Conservation (phyloP, 2,797 vertebrate genomes). For the Labroides dimidiatus region DNA sequence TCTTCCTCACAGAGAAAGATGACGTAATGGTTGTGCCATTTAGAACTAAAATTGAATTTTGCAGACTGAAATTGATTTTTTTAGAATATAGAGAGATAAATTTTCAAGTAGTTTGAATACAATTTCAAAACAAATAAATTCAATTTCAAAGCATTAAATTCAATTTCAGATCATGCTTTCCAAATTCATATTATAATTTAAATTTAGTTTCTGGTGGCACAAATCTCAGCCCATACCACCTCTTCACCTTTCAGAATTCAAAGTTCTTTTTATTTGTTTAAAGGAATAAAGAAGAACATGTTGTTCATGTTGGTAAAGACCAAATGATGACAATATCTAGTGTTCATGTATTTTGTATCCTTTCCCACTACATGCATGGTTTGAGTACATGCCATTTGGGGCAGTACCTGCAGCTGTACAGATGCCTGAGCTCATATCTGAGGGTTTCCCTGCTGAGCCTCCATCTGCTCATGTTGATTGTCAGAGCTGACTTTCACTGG, state of each 20-base stretch:
- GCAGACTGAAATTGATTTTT: no score
- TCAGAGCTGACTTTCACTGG: constrained; percentile 10
- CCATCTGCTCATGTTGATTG: constrained; percentile 37
- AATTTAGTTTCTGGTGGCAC: no score
- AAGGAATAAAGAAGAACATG: constrained; percentile 18
- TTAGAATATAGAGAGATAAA: no score
- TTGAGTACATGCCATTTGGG: constrained; percentile 8
- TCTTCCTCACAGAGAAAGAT: no score
- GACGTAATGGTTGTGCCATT: no score
- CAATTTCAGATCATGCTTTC: no score
- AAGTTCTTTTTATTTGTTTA: constrained; percentile 7
- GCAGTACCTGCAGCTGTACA: constrained; percentile 27
- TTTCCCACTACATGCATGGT: neutral
- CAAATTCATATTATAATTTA: no score
- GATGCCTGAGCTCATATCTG: constrained; percentile 25
- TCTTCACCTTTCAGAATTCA: neutral
- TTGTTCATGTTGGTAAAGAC: neutral
- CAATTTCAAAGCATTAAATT: no score
- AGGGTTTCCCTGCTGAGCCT: constrained; percentile 22
- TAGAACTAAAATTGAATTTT: no score
- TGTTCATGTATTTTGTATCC: neutral
- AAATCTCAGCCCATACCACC: no score
- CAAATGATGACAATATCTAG: neutral
- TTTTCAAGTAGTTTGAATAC: no score
- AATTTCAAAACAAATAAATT: no score